phyloP scores from a whole-genome alignment of 2,113 vertebrate genomes.

The Dryoscopus gambensis region DNA sequence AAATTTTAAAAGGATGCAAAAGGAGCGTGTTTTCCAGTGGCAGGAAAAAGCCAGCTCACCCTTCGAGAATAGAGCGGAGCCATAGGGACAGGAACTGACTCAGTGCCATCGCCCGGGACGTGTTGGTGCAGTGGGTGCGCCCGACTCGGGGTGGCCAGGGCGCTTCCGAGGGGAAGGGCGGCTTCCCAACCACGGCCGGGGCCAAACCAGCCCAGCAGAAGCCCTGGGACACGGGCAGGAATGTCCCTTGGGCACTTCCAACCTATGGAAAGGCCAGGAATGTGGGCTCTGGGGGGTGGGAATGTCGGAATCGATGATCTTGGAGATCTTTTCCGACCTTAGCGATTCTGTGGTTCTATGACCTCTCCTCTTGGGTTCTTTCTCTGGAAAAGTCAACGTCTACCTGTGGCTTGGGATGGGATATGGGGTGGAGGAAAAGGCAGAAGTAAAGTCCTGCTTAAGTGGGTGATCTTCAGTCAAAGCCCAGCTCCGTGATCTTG shows the following conservation, averaged over 20 bases:
- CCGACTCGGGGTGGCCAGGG: not conserved
- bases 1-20: not conserved
- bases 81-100: conserved; percentile 46
- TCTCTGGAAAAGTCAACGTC: not conserved
- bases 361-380: not conserved
- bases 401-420: not conserved
- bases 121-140: not conserved
- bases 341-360: rapidly evolving
- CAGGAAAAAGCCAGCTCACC: not conserved
- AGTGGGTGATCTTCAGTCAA: rapidly evolving
- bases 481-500: not conserved
- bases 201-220: not conserved
- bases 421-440: not conserved
- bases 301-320: rapidly evolving
- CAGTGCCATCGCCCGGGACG: not conserved
- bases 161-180: not conserved
- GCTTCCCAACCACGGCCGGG: not conserved
- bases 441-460: not conserved
- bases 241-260: not conserved
- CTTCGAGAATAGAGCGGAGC: conserved; percentile 5
- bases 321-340: not conserved
- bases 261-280: not conserved
- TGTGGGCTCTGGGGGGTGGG: not conserved
- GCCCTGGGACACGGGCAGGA: not conserved
- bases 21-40: not conserved